Percentiles rank a stretch among this genome's conserved stretches.
These are phyloP conservation scores for Girardinichthys multiradiatus DNA, from an alignment of 2,113 vertebrate species.

Conservation along the genomic window DNA sequence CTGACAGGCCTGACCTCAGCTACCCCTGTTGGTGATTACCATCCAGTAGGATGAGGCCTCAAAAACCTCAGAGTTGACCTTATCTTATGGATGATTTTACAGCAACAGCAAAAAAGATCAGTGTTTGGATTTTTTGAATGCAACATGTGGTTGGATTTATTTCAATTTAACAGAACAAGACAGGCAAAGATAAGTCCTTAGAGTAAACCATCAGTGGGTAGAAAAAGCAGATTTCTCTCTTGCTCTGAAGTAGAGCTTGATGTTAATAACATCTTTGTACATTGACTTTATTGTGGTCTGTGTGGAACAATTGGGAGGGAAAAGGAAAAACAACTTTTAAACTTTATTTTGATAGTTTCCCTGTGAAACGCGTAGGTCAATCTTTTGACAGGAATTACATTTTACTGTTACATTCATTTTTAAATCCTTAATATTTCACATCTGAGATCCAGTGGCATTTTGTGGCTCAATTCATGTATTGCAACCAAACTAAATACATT, in stretches of 20 bases:
- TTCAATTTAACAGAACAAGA: not conserved
- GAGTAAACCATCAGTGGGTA: not conserved
- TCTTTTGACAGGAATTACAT: not conserved
- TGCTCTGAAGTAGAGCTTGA: not conserved
- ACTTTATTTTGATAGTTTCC: not conserved
- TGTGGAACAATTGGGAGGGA: not conserved
- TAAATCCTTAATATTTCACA: not conserved
- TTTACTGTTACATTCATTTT: not conserved
- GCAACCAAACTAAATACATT: not conserved
- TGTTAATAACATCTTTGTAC: not conserved
- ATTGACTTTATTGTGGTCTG: not conserved
- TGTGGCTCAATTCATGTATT: not conserved
- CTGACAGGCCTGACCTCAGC: slow-evolving; percentile 17
- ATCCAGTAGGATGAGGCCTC: slow-evolving; percentile 8
- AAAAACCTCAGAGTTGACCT: not conserved
- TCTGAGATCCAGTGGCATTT: too few relatives aligned
- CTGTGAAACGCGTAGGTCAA: not conserved
- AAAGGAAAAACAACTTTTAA: not conserved
- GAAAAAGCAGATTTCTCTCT: not conserved
- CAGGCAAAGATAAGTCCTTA: not conserved
- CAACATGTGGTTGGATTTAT: not conserved
- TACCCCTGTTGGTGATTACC: not conserved
- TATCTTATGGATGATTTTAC: not conserved
- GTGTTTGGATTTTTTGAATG: not conserved
- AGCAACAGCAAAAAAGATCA: not conserved